A percentile compares a stretch with the other conserved stretches of the same genome.
Evolutionary conservation across 2,113 vertebrate species (phyloP).

Genomic region (Brachirus orientalis): DNA sequence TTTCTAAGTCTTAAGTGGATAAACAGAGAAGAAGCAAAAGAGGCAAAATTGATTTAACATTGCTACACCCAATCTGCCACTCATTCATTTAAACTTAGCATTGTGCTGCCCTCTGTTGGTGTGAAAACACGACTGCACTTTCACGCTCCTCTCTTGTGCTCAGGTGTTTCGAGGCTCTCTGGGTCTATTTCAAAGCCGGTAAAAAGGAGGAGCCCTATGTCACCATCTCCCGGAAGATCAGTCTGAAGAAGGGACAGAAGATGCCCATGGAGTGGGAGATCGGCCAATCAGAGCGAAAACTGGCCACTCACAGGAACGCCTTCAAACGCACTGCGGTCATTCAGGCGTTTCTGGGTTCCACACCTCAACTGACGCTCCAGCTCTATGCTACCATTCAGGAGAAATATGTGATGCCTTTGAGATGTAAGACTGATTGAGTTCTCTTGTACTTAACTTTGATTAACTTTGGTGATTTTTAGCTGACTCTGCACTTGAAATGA

Average conservation of each 20-base stretch:
- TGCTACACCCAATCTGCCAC: too few relatives aligned
- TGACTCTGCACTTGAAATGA: neutral
- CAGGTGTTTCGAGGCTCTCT: conserved; percentile 94
- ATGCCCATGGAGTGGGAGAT: conserved; percentile 91
- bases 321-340: conserved; percentile 95
- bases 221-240: conserved; percentile 91
- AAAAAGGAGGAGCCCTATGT: conserved; percentile 90
- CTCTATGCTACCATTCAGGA: conserved; percentile 92
- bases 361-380: conserved; percentile 95
- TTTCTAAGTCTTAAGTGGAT: too few relatives aligned
- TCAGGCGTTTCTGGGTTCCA: conserved; percentile 97
- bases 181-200: conserved; percentile 88
- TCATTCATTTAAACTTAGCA: too few relatives aligned
- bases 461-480: too few relatives aligned
- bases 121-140: neutral
- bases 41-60: too few relatives aligned
- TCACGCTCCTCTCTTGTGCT: neutral
- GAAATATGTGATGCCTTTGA: conserved; percentile 79
- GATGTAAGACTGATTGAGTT: conserved; percentile 81
- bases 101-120: conserved; percentile 64
- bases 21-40: too few relatives aligned
- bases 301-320: conserved; percentile 91
- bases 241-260: conserved; percentile 81
- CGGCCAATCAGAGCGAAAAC: conserved; percentile 87
- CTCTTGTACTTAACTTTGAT: neutral